Evolutionary conservation across 2,797 vertebrate genomes (phyloP).

Genomic region (Clarias fuscus): DNA sequence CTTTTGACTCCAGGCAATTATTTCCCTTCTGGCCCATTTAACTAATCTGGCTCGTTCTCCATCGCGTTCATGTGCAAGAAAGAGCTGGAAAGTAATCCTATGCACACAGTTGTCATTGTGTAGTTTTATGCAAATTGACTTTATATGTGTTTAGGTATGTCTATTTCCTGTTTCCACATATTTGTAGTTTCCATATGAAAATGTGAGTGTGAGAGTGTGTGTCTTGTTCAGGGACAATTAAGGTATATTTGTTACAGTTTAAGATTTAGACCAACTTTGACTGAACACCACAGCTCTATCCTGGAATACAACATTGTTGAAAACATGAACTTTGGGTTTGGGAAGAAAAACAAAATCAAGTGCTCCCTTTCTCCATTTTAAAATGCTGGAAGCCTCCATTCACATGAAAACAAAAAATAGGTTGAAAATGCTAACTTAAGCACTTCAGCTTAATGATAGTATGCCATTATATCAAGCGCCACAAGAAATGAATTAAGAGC

Average conservation of each 20-base stretch:
- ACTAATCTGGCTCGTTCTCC: constrained; percentile 35
- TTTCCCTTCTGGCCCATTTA: constrained; percentile 61
- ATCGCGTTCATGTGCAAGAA: constrained; percentile 40
- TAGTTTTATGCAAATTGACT: constrained; percentile 30
- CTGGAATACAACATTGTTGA: neutral
- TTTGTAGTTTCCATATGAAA: neutral
- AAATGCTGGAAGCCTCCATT: neutral
- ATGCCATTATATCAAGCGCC: neutral
- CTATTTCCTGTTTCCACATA: neutral
- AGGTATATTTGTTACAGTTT: neutral
- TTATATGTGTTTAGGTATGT: constrained; percentile 15
- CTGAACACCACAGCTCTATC: neutral
- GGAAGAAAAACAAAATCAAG: neutral
- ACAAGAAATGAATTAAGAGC: neutral
- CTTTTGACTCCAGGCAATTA: constrained; percentile 74
- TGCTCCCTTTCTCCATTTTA: neutral
- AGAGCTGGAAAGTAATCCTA: constrained; percentile 45
- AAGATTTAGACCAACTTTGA: neutral
- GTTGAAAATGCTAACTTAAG: no score
- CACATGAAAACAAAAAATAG: neutral
- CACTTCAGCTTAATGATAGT: neutral
- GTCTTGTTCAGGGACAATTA: neutral
- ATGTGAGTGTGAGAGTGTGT: neutral
- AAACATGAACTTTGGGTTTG: neutral
- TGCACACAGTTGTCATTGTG: constrained; percentile 35